phyloP scores from a whole-genome alignment of 2,888 invertebrate genomes.

The Cordilura impudica region DNA sequence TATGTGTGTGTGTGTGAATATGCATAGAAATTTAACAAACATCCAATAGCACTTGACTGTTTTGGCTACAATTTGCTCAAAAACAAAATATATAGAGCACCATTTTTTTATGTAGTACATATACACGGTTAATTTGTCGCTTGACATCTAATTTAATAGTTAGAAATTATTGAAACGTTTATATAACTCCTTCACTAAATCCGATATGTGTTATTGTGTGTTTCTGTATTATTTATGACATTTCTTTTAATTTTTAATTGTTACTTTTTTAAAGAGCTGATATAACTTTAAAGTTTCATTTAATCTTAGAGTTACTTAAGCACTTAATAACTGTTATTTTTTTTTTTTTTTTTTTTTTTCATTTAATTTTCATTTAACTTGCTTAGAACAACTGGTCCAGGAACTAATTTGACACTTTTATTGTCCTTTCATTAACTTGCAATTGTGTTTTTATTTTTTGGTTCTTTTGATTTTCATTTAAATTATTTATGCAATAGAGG shows the following conservation, averaged over 20 bases:
- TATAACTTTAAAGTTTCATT: background rate
- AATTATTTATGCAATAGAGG: conserved; percentile 25
- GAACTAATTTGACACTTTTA: conserved; percentile 24
- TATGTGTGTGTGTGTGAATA: no score
- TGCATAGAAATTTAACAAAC: background rate
- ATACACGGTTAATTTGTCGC: conserved; percentile 14
- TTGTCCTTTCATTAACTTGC: conserved; percentile 38
- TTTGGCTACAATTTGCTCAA: background rate
- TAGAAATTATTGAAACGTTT: background rate
- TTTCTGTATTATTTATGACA: background rate
- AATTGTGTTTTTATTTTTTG: background rate
- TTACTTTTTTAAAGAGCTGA: background rate
- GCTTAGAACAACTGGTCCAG: background rate
- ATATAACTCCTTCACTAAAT: background rate
- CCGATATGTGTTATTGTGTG: background rate
- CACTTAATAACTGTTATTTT: conserved; percentile 21
- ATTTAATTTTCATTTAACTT: background rate
- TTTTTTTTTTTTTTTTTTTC: no score
- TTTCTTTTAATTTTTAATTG: background rate
- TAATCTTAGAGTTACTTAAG: conserved; percentile 22
- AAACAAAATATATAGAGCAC: conserved; percentile 33
- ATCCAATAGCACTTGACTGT: background rate
- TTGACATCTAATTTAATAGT: conserved; percentile 15
- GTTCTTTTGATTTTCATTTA: conserved; percentile 25
- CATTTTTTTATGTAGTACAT: conserved; percentile 19